phyloP scores from a whole-genome alignment of 2,888 invertebrate species.

The Melanostoma scalare region DNA sequence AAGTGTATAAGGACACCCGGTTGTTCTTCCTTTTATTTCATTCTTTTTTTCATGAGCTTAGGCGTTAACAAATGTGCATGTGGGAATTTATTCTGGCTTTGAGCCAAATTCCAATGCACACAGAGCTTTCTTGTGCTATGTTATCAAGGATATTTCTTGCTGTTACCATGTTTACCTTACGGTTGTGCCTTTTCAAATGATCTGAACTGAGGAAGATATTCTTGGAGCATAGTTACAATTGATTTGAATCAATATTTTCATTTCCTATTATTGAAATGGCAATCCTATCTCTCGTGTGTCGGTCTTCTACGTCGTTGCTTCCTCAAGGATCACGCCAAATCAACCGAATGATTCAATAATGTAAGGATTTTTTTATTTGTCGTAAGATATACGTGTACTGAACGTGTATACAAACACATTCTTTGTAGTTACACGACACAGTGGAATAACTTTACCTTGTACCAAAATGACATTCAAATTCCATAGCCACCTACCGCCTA shows the following conservation, averaged over 20 bases:
- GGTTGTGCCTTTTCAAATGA: slow-evolving; percentile 28
- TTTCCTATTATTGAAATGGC: slow-evolving; percentile 65
- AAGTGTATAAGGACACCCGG: slow-evolving; percentile 20
- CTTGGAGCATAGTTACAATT: slow-evolving; percentile 56
- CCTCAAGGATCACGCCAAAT: slow-evolving; percentile 49
- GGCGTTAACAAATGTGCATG: slow-evolving; percentile 72
- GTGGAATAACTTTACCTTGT: slow-evolving; percentile 13
- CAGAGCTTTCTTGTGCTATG: slow-evolving; percentile 26
- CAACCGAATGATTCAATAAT: slow-evolving; percentile 58
- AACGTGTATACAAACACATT: slow-evolving; percentile 5
- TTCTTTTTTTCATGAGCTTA: slow-evolving; percentile 43
- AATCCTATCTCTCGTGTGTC: slow-evolving; percentile 43
- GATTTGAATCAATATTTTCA: slow-evolving; percentile 71
- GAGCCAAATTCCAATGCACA: slow-evolving; percentile 61
- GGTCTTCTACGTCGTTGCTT: slow-evolving; percentile 30
- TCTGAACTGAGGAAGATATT: background rate
- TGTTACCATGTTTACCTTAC: slow-evolving; percentile 65
- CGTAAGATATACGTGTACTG: background rate
- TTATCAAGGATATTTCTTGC: slow-evolving; percentile 53
- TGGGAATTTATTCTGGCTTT: slow-evolving; percentile 72
- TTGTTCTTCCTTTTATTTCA: background rate
- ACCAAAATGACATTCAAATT: slow-evolving; percentile 22
- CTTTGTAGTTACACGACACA: background rate
- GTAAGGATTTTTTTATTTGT: slow-evolving; percentile 6
- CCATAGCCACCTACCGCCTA: background rate